Evolutionary conservation across 2,888 invertebrate species (phyloP).

Genomic region (Notocelia uddmanniana): DNA sequence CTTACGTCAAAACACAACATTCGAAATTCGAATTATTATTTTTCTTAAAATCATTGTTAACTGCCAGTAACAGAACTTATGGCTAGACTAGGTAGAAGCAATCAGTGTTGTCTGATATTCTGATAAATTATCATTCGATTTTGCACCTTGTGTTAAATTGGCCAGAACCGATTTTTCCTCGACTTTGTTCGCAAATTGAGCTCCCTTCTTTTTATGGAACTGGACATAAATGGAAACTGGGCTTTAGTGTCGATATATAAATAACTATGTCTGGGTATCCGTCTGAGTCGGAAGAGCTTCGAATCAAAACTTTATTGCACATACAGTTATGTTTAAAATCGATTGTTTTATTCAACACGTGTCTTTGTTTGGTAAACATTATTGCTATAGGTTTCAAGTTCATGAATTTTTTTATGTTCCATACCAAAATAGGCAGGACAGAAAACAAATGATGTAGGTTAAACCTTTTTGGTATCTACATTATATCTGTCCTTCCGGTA

Average conservation of each 20-base stretch:
- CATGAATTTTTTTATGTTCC: not conserved
- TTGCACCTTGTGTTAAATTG: conserved; percentile 3
- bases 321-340: not conserved
- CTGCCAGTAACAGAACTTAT: too few species aligned
- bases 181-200: not conserved
- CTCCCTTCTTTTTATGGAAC: conserved; percentile 50
- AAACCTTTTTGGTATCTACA: too few species aligned
- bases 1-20: too few species aligned
- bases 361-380: conserved; percentile 32
- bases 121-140: conserved; percentile 7
- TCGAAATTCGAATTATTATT: too few species aligned
- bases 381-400: conserved; percentile 19
- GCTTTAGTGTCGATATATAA: conserved; percentile 48
- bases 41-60: too few species aligned
- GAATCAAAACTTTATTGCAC: conserved; percentile 21
- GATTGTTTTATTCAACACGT: not conserved
- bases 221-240: conserved; percentile 63
- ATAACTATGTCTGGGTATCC: conserved; percentile 44
- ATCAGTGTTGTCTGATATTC: conserved; percentile 6
- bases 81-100: too few species aligned
- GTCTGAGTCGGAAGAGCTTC: conserved; percentile 43
- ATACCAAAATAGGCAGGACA: too few species aligned
- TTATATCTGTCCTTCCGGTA: too few species aligned
- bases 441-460: too few species aligned
- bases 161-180: conserved; percentile 8